phyloP scores from a whole-genome alignment of 2,113 vertebrate species.

The Strix aluco region DNA sequence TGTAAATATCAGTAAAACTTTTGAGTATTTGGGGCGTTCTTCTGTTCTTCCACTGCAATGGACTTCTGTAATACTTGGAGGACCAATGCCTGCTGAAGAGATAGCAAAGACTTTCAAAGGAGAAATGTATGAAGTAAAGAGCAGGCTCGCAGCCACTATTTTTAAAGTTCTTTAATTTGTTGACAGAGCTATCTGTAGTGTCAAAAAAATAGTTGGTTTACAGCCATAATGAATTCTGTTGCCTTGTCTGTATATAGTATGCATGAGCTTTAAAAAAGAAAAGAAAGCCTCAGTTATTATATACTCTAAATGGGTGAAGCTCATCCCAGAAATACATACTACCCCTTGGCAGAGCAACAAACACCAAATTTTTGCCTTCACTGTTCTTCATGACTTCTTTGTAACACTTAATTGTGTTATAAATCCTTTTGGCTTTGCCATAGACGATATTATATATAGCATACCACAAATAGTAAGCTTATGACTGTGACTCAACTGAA shows the following conservation, averaged over 20 bases:
- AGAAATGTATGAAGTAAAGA: background rate
- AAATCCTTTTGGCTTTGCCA: background rate
- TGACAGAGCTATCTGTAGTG: background rate
- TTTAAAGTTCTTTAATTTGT: background rate
- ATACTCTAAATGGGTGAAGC: background rate
- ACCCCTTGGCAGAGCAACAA: background rate
- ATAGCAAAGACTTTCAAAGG: background rate
- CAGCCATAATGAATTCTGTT: background rate
- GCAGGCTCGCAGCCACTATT: background rate
- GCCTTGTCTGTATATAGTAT: background rate
- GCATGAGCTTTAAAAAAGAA: background rate
- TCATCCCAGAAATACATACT: background rate
- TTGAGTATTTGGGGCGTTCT: background rate
- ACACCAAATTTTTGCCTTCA: background rate
- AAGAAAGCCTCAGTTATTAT: background rate
- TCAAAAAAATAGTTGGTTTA: background rate
- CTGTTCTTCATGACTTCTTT: background rate
- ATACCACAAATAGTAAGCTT: background rate
- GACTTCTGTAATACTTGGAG: background rate
- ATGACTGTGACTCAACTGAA: background rate
- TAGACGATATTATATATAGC: background rate
- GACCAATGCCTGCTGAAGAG: background rate
- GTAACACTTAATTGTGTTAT: background rate
- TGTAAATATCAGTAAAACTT: background rate
- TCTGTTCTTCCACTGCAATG: background rate